Evolutionary conservation across 2,113 vertebrate genomes (phyloP), one percentile per base, ranked within the genome.

Genomic region (Xyrauchen texanus): DNA sequence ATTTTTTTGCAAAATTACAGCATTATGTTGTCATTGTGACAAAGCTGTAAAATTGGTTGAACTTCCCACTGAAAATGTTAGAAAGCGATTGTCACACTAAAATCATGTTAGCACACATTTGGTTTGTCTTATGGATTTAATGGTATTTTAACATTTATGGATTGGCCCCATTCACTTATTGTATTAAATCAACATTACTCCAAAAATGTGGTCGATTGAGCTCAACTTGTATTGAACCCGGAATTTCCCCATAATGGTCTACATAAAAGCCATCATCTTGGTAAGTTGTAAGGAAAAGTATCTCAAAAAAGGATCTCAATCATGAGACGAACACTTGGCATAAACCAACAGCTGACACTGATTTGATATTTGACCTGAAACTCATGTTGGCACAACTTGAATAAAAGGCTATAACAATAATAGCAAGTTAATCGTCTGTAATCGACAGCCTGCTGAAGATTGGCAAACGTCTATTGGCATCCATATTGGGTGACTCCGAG

Each of bases 391-490:
- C 71, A 78, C 74, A 68, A 91, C 87, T 92, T 86, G 90, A 68
- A 88, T 82, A 92, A 89, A 90, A 34, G 3, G 21, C 21, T 34
- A 34, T 34, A 34, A 34, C 21, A 34, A 34, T 34, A 34, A 34
- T 34, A 91, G 72, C 68, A 64, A 34, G 65, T 88, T 83, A 98
- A 88, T 99, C 97, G 86, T 98, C 97, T 61, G 96, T 97, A 91
- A 99, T 95, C 86, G 97, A 99, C 85, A 98, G 96, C 89, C 97
- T 96, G 95, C 97, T 98, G 94, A 99, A 98, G 91, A 98, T 98
- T 85, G 97, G 96, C 91, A 97, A 92, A 83, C 97, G 96, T 77
- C 95, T 93, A 81, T 95, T 95, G 0, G 95, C 94, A 88, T 98
- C 97, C 88, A 97, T 92, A 90, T 93, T 93, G 74, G 97, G 97